Base-by-base conservation (phyloP, 2,113 vertebrate species). In the Leiothrix lutea region DNA sequence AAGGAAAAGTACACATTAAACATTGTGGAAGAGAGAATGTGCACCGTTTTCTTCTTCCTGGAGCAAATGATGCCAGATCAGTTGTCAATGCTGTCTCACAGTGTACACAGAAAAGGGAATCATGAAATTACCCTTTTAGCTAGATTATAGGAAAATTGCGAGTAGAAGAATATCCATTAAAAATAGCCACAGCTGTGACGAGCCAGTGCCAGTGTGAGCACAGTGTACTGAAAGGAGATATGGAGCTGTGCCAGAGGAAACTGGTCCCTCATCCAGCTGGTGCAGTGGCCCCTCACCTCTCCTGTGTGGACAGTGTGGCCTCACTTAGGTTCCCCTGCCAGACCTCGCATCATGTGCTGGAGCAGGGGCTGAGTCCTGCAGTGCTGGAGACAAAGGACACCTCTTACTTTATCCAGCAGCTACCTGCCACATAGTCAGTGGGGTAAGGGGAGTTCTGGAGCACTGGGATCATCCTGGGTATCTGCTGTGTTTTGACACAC, bases 1-100 rank as follows among this genome's bases (percentile, higher is more conserved):
- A 88, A 84, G 51, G 64, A 51, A 88, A 96, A 78, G 65, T 56
- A 62, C 51, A 94, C 58, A 61, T 19, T 38, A 61, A 61, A 61
- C 36, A 40, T 28, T 29, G 11, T 40, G 33, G 66, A 70, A 93
- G 67, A 83, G 18, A 57, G 2, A n/a, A 84, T 17, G 33, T 15
- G 29, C 1, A 3, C 11, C 28, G 61, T 71, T 91, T 88, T 90
- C 79, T 79, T 75, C 48, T 79, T 82, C 42, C 74, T 90, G n/a
- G 50, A 96, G 82, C 58, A 83, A 86, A 77, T 82, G 31, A 77
- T 11, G 11, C 50, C 57, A 26, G 44, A 48, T 57, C n/a, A 48
- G 42, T 86, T 93, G 56, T 88, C 74, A 50, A 36, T 72, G 58
- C 85, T 83, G 45, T 60, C 77, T 80, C 54, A 61, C 45, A 44